These are phyloP conservation scores for Peromyscus nudipes DNA, from an alignment of 2,797 vertebrate genomes.

Conservation along the genomic window DNA sequence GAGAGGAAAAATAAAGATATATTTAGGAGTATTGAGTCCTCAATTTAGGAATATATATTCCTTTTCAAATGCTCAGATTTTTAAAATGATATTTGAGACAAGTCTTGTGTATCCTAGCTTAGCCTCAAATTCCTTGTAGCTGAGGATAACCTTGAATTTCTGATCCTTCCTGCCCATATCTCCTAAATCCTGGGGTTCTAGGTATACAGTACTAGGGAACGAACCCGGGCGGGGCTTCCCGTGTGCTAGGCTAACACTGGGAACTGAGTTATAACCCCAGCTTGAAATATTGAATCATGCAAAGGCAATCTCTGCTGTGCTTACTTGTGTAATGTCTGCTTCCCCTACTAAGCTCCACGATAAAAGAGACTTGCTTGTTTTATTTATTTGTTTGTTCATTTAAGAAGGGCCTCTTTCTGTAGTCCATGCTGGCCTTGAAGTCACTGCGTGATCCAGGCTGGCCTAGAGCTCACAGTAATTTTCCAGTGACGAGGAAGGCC, in stretches of 20 bases:
- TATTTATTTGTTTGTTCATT: neutral
- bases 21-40: constrained; percentile 15
- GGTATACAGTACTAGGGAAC: neutral
- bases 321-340: constrained; percentile 3
- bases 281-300: neutral
- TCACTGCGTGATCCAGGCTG: neutral
- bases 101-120: neutral
- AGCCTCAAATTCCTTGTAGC: neutral
- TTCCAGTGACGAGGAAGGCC: neutral
- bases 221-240: neutral
- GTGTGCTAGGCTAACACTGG: neutral
- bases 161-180: neutral
- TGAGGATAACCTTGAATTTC: neutral
- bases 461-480: neutral
- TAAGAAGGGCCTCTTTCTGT: neutral
- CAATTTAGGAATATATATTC: neutral
- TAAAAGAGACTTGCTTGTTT: neutral
- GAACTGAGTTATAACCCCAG: neutral
- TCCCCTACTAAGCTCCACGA: neutral
- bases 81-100: neutral
- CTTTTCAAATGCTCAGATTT: constrained; percentile 40
- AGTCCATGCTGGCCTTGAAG: neutral
- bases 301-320: constrained; percentile 7
- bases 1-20: neutral
- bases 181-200: neutral